Percentiles rank a stretch among this genome's conserved stretches.
phyloP scores from a whole-genome alignment of 1,140 invertebrate genomes.

The Odontomachus brunneus region DNA sequence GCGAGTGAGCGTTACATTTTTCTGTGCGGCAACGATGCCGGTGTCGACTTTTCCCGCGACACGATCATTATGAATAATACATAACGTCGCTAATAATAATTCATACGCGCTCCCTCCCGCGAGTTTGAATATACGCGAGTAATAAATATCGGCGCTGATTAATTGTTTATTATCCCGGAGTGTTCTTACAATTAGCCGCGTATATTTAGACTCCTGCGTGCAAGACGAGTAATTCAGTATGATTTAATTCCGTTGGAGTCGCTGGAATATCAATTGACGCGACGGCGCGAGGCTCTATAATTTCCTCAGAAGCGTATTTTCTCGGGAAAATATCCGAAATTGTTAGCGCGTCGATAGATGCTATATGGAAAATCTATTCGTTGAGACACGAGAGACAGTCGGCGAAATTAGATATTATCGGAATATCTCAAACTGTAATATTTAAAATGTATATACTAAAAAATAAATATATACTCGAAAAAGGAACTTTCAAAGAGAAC shows the following conservation, averaged over 20 bases:
- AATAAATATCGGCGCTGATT: not conserved
- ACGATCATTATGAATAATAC: slow-evolving; percentile 49
- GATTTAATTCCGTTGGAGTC: not conserved
- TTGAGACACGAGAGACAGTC: no score
- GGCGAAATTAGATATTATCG: no score
- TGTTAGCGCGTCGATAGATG: no score
- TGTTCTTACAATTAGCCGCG: not conserved
- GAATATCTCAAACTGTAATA: no score
- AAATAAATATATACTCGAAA: no score
- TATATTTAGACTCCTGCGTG: not conserved
- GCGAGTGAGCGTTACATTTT: slow-evolving; percentile 3
- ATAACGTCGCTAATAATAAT: slow-evolving; percentile 29
- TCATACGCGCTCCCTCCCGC: not conserved
- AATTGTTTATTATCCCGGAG: not conserved
- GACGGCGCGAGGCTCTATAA: no score
- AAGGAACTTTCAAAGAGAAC: no score
- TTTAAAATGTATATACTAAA: no score
- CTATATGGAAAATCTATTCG: no score
- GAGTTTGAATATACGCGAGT: not conserved
- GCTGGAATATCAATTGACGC: not conserved
- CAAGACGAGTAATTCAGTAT: not conserved
- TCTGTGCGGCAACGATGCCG: not conserved
- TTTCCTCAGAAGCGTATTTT: no score
- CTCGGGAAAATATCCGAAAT: no score
- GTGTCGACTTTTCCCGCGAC: slow-evolving; percentile 28